Evolutionary conservation across 1,140 invertebrate species (phyloP).

Genomic region (Leguminivora glycinivorella): DNA sequence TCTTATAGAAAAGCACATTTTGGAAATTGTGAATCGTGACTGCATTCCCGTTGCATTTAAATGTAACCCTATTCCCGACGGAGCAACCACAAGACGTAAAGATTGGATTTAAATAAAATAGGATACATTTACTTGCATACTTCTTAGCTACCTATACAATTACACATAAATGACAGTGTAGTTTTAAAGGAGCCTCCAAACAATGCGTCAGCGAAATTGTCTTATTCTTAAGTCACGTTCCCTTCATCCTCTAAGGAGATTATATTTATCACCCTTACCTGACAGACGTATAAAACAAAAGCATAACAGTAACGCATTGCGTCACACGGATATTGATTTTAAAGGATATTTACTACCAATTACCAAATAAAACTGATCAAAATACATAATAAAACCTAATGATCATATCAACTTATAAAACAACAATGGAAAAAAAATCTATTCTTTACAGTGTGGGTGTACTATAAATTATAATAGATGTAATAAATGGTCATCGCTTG

Average conservation of each 20-base stretch:
- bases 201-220: conserved; percentile 57
- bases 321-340: background rate
- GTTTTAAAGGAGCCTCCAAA: conserved; percentile 40
- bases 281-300: conserved; percentile 47
- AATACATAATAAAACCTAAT: conserved; percentile 14
- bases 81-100: background rate
- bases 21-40: conserved; percentile 13
- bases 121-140: background rate
- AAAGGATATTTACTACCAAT: conserved; percentile 7
- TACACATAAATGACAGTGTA: background rate
- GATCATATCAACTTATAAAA: conserved; percentile 24
- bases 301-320: conserved; percentile 16
- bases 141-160: conserved; percentile 10
- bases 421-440: conserved; percentile 13
- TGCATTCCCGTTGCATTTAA: background rate
- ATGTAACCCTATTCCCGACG: background rate
- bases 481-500: conserved; percentile 41
- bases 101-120: background rate
- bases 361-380: background rate
- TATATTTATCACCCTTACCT: conserved; percentile 48
- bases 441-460: conserved; percentile 37
- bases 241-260: conserved; percentile 42
- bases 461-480: conserved; percentile 37
- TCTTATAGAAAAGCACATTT: background rate
- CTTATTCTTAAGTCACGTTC: conserved; percentile 54